Evolutionary conservation across 2,888 invertebrate species (phyloP), one percentile per base, ranked within the genome.

Genomic region (Melanargia galathea): DNA sequence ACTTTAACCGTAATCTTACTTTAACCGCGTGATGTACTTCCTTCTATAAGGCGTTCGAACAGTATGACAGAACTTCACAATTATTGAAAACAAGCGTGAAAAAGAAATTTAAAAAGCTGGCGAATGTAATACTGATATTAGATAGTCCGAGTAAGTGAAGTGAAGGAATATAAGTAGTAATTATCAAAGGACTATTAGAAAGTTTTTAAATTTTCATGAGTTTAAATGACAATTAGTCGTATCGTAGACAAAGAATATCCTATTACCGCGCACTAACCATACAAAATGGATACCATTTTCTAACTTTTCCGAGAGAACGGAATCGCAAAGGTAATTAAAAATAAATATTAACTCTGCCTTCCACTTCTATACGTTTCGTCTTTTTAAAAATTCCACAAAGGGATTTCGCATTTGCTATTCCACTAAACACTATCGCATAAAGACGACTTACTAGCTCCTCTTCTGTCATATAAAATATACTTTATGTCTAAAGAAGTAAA

Each of bases 281-380:
- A 55, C 60, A 60, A 60, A n/a, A 59, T 59, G 56, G 51, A 62
- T 51, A 51, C 43, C 51, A 35, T 63, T 60, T 64, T 24, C 49
- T 54, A 35, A 18, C 40, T 40, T 38, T 49, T 45, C 45, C 55
- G 58, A 65, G 66, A 68, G 59, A 54, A 61, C 22, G 35, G 48
- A 8, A 60, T 57, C 38, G 60, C 63, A 66, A 67, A 71, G 69
- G 66, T 71, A 71, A 71, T 71, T 71, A 71, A 71, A 71, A 65
- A 71, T 71, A 70, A 71, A 71, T 71, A 71, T 68, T 70, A 71
- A 68, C 71, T 52, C 60, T 60, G 66, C 66, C 67, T 66, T 68
- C 62, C 63, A 63, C 65, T 62, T 65, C 66, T 67, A 65, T 68
- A 70, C 71, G 65, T 62, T 69, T 58, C 52, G 46, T 66, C 65